Evolutionary conservation across 2,797 vertebrate species (phyloP).

Genomic region (Falco rusticolus): DNA sequence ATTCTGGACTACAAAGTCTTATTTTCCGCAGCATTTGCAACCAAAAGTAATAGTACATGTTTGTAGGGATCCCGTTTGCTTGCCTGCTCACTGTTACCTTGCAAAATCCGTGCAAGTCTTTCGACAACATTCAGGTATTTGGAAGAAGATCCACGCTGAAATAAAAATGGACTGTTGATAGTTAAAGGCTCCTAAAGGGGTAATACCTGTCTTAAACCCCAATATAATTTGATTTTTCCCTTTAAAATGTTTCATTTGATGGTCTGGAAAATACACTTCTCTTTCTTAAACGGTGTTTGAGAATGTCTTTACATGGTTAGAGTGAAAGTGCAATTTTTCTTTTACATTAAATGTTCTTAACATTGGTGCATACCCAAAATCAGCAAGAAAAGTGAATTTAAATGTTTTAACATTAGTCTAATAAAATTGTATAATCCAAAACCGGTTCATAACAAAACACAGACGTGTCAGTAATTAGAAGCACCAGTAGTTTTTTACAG

Average conservation of each 20-base stretch:
- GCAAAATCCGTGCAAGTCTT: not conserved
- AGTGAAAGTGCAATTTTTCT: not conserved
- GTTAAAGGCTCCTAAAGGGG: not conserved
- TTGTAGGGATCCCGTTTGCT: not conserved
- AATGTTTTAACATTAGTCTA: not conserved
- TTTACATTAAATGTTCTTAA: not conserved
- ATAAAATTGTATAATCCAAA: not conserved
- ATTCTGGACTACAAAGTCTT: not conserved
- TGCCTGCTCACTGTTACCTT: not conserved
- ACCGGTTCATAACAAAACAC: not conserved
- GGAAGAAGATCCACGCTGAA: not conserved
- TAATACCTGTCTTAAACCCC: not conserved
- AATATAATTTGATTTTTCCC: not conserved
- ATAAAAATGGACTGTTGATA: not conserved
- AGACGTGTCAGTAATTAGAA: not conserved
- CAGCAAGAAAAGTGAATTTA: not conserved
- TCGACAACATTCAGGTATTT: not conserved
- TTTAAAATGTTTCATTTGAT: not conserved
- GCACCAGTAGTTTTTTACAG: not conserved
- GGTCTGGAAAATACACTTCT: not conserved
- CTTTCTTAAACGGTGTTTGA: not conserved
- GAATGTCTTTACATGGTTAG: not conserved
- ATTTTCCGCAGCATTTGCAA: not conserved
- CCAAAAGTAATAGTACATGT: not conserved
- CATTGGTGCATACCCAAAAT: not conserved